These are phyloP conservation scores for Macrosiphum euphorbiae DNA, from an alignment of 2,888 invertebrate genomes.

Conservation along the genomic window DNA sequence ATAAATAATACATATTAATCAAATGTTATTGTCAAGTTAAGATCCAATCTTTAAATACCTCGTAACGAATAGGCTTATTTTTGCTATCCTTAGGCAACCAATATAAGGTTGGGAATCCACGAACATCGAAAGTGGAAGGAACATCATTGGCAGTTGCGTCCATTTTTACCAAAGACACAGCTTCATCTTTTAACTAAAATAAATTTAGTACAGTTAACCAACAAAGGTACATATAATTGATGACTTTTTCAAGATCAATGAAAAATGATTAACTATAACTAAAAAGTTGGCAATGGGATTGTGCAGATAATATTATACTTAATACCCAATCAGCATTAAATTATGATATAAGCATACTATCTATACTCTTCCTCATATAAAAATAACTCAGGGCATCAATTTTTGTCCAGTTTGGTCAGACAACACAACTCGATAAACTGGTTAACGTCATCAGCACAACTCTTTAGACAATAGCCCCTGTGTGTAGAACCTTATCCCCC, in stretches of 20 bases:
- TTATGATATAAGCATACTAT: neutral
- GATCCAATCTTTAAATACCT: conserved; percentile 73
- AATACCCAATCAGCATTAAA: neutral
- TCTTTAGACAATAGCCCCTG: neutral
- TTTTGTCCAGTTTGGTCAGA: neutral
- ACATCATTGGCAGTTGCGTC: conserved; percentile 99
- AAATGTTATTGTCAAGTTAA: neutral
- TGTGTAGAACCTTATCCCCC: neutral
- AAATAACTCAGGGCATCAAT: neutral
- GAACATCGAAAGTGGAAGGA: conserved; percentile 89
- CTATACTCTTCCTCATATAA: neutral
- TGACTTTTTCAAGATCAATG: neutral
- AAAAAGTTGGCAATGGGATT: neutral
- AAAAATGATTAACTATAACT: neutral
- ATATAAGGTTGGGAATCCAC: conserved; percentile 97
- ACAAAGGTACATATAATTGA: neutral
- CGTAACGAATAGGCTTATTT: conserved; percentile 85
- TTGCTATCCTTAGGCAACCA: conserved; percentile 91
- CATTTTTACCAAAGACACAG: conserved; percentile 94
- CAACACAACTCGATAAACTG: neutral
- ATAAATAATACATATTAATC: neutral
- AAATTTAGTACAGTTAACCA: conserved; percentile 56
- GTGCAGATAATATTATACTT: neutral
- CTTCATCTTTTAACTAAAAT: conserved; percentile 82
- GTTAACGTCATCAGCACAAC: neutral